Evolutionary conservation across 2,888 invertebrate genomes (phyloP), one percentile per base, ranked within the genome.

Genomic region (Drosophila nr. medialis): DNA sequence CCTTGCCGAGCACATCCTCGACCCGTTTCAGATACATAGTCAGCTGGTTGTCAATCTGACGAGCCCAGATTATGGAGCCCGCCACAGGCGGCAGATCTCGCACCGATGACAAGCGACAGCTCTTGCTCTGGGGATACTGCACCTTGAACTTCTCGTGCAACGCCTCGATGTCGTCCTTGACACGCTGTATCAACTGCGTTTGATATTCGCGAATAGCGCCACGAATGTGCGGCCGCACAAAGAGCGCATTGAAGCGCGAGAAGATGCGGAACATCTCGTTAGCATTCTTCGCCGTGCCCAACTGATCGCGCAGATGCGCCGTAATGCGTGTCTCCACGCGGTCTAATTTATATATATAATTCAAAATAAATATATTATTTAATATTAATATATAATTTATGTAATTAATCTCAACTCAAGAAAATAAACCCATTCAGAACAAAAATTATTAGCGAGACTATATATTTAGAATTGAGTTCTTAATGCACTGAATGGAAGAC

Each of bases 261-360:
- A 98, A 98, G 89, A 99, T 99, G 65, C 99, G 95, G 94, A 99
- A 99, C 99, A 99, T 99, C 93, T 99, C 99, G 92, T 99, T 99
- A 27, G 99, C 99, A 94, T 99, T 99, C 94, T 99, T 99, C 0
- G 99, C 99, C 0, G 98, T 99, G 60, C 99, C 99, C 42, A 99
- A 94, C 93, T 99, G 99, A 93, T 99, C 99, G 68, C 99, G 95
- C 7, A 99, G 95, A 92, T 99, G 97, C 0, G 99, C 98, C 1
- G 99, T 99, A 86, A 99, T 99, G 78, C 99, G 95, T 0, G 99
- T 98, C 94, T 99, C 99, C 4, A 99, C 99, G 71, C 99, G 96
- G 93, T 99, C 95, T 95, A 15, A 7, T 24, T 15, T 18, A 36
- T 0, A 36, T 36, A 36, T 7, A 36, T 7, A 18, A 36, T 36